Conservation (phyloP, 2,113 vertebrate species). For the Hypocryptadius cinnamomeus region DNA sequence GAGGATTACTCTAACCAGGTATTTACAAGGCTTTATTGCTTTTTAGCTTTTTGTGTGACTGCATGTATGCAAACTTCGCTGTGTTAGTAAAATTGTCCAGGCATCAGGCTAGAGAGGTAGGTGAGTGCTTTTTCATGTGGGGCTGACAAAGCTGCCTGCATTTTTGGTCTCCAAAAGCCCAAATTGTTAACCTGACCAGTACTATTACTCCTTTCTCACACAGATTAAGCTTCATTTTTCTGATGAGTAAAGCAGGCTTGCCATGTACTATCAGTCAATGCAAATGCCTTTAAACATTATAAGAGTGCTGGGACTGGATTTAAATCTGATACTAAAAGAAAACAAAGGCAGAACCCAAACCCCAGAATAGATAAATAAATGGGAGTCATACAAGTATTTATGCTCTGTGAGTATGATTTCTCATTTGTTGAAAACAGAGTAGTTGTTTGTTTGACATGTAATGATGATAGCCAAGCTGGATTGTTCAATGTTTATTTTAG, state of each 20-base stretch:
- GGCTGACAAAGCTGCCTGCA: background rate
- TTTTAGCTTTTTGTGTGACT: background rate
- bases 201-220: conserved; percentile 12
- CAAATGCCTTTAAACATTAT: background rate
- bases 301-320: background rate
- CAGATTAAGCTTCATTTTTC: conserved; percentile 30
- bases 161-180: background rate
- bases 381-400: conserved; percentile 21
- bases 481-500: conserved; percentile 9
- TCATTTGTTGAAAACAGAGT: conserved; percentile 26
- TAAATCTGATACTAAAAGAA: conserved; percentile 36
- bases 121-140: background rate
- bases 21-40: background rate
- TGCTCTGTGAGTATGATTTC: conserved; percentile 12
- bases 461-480: background rate
- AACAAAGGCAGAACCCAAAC: background rate
- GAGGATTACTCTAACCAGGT: conserved; percentile 96
- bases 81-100: background rate
- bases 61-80: background rate
- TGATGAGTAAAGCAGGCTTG: conserved; percentile 21
- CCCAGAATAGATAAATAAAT: conserved; percentile 22
- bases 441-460: conserved; percentile 7
- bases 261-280: background rate
- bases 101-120: background rate
- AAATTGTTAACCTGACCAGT: background rate